Percentiles rank a stretch among this genome's conserved stretches.
Evolutionary conservation across 2,113 vertebrate species (phyloP).

Genomic region (Pangasianodon gigas): DNA sequence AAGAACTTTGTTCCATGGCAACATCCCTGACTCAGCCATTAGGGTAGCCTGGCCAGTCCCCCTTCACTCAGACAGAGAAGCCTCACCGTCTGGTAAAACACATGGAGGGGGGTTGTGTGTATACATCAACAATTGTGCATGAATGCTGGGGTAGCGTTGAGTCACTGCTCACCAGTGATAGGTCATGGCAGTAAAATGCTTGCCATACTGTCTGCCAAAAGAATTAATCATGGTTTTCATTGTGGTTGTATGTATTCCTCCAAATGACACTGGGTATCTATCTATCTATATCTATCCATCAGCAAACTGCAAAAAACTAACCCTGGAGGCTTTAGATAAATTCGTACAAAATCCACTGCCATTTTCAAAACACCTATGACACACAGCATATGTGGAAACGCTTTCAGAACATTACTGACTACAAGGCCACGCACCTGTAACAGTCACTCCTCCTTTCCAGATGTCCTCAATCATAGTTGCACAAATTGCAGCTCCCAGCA

Average conservation of each 20-base stretch:
- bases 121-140: background rate
- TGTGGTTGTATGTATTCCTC: background rate
- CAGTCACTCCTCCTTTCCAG: background rate
- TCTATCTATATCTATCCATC: background rate
- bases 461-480: background rate
- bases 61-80: background rate
- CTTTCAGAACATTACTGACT: background rate
- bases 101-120: background rate
- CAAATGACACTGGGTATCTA: background rate
- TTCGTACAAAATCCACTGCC: background rate
- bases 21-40: background rate
- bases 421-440: background rate
- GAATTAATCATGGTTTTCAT: background rate
- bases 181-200: background rate
- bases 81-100: background rate
- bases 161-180: background rate
- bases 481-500: background rate
- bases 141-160: background rate
- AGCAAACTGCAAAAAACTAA: background rate
- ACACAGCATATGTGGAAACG: too few relatives aligned
- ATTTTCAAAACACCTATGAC: background rate
- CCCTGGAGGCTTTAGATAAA: background rate
- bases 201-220: background rate
- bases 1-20: background rate
- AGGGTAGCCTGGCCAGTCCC: background rate